These are phyloP conservation scores for Tyrophagus putrescentiae DNA, from an alignment of 1,140 invertebrate species.

Conservation along the genomic window DNA sequence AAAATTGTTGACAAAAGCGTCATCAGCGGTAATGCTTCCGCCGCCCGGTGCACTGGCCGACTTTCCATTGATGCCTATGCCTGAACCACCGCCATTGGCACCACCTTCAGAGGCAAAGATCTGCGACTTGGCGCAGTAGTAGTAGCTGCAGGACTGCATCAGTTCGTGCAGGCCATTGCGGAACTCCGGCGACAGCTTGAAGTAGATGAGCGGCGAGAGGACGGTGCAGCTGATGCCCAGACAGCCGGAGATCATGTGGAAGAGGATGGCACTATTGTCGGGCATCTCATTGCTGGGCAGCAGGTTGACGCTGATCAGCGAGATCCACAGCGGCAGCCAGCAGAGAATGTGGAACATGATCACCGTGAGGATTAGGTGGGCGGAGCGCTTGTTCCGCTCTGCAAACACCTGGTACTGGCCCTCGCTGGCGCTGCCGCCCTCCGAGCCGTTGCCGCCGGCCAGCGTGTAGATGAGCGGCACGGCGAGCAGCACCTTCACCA, in stretches of 20 bases:
- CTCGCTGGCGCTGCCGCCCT: background rate
- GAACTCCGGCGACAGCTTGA: constrained; percentile 15
- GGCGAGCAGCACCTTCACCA: constrained; percentile 3
- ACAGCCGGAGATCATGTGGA: constrained; percentile 20
- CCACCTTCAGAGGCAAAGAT: background rate
- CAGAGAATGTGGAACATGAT: constrained; percentile 17
- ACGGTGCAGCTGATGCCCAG: constrained; percentile 16
- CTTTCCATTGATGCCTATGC: no score
- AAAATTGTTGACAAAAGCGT: constrained; percentile 15
- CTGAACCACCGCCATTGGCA: background rate
- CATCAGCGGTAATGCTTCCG: background rate
- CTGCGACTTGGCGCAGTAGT: background rate
- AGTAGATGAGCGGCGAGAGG: constrained; percentile 13
- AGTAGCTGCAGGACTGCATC: background rate
- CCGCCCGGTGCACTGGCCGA: background rate
- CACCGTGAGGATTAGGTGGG: constrained; percentile 12
- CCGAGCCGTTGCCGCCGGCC: background rate
- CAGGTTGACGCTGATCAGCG: constrained; percentile 18
- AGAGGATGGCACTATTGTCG: constrained; percentile 11
- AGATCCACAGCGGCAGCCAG: constrained; percentile 18
- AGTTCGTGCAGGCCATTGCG: constrained; percentile 11
- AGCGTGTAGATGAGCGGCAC: constrained; percentile 15
- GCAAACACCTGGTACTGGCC: constrained; percentile 18
- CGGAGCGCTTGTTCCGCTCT: constrained; percentile 16
- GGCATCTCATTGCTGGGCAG: constrained; percentile 15